Evolutionary conservation across 2,797 vertebrate genomes (phyloP), one percentile per base, ranked within the genome.

Genomic region (Aulostomus chinensis): DNA sequence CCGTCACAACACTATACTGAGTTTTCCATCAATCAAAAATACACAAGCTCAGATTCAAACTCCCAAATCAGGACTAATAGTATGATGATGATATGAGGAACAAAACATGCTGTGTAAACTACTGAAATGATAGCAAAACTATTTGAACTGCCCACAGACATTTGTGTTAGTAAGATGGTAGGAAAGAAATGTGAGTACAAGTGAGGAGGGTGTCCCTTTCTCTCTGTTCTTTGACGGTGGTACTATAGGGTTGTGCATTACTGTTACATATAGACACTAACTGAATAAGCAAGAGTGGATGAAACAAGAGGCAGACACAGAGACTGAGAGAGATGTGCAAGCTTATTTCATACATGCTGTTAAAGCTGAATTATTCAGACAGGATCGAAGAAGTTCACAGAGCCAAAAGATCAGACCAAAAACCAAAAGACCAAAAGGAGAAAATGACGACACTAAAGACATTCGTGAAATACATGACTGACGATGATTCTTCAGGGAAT

Each of bases 161-260:
- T 24, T 24, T 4, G 22, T 24, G 22, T 32, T 32, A 32, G 13
- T 32, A 9, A 41, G 16, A 47, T 22, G 43, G 41, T 11, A 48
- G 33, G 67, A 60, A 52, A 68, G 59, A 33, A 38, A 35, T 37
- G 15, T 45, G 21, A 4, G 22, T 36, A 2, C 14, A 26, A 9
- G 14, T 33, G 6, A 55, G 4, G 39, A 68, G 0, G n/a, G 21
- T 21, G 7, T 13, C 5, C 26, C 30, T 77, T 85, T 78, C 71
- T 86, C 81, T 85, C 75, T 80, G 76, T 68, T 81, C 63, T 67
- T 62, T 64, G 69, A 83, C 81, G 63, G 68, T 43, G 50, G 61
- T 42, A 34, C 17, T 34, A 3, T 4, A 18, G 10, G 33, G 45
- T 14, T 34, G 28, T 20, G 41, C n/a, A n/a, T 5, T 8, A 43